Base-by-base conservation (phyloP, 2,888 invertebrate species). In the Melikaiella ostensackeni region DNA sequence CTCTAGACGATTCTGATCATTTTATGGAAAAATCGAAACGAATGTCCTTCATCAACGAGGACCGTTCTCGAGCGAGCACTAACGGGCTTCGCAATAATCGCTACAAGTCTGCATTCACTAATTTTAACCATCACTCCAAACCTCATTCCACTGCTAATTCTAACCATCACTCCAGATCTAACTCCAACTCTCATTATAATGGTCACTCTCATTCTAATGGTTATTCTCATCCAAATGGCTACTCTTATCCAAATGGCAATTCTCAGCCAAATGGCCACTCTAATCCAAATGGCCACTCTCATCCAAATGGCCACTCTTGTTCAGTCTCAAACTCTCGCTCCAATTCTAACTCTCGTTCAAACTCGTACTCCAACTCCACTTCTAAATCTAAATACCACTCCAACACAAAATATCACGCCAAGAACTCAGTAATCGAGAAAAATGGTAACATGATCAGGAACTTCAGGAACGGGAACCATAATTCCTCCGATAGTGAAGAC, bases 401-500 rank as follows among this genome's bases (percentile, higher is more conserved):
- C 46, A 70, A 70, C n/a, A 50, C 70, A 33, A 70, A 70, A 11
- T 50, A 50, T 27, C 19, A 42, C n/a, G 19, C 5, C 7, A 66
- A 66, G 8, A 24, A 57, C 38, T 27, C 80, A 80, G 57, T 42
- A 21, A 27, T 70, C 24, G 62, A 77, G 42, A 46, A 66, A 73
- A 66, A 50, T 55, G 27, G 76, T 35, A 78, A 50, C 63, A 59
- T 70, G 92, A 92, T 81, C 92, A 93, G 84, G 92, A 92, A 70
- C 46, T 70, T 50, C 27, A 27, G 74, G 30, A 76, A 76, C 59
- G 57, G 50, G 13, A 64, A 74, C 16, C 13, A 42, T 24, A 55
- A 64, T 19, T 66, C 55, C 1, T 24, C 27, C 30, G 81, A 83
- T 4, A 79, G 74, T 8, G 88, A 85, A 8, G 87, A 88, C 24